A percentile compares a stretch with the other conserved stretches of the same genome.
Evolutionary conservation across 37 sponge, comb jelly and placozoan genomes (phyloP).

Genomic region (Tethya wilhelma): DNA sequence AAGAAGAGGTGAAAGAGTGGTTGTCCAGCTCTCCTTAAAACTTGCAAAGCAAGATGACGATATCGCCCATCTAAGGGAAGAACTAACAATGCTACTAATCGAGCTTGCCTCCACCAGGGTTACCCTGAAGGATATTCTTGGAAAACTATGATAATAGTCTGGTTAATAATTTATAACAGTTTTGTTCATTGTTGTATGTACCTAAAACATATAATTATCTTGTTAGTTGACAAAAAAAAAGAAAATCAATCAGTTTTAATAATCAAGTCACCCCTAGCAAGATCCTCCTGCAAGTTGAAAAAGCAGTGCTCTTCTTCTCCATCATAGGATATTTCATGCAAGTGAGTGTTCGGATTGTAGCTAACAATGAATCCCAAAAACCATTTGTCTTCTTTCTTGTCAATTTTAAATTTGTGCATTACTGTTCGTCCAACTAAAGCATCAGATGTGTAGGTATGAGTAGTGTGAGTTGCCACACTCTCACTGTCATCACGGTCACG

Average conservation of each 20-base stretch:
- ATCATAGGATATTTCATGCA: constrained; percentile 25
- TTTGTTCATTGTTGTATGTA: background rate
- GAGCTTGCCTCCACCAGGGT: no score
- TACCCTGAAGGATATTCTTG: no score
- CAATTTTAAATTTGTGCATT: constrained; percentile 36
- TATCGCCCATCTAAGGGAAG: no score
- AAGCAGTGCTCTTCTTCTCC: constrained; percentile 19
- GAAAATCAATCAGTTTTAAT: constrained; percentile 3
- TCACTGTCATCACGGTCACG: no score
- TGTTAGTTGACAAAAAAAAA: no score
- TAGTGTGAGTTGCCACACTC: background rate
- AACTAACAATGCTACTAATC: no score
- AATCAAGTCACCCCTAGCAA: constrained; percentile 18
- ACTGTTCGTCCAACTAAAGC: constrained; percentile 11
- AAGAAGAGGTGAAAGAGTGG: no score
- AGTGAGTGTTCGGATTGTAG: constrained; percentile 10
- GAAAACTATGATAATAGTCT: no score
- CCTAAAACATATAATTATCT: background rate
- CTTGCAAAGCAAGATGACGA: no score
- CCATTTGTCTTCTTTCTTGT: constrained; percentile 17
- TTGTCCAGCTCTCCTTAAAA: no score
- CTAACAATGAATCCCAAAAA: constrained; percentile 17
- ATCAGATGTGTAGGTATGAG: background rate
- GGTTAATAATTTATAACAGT: no score
- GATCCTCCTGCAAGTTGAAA: constrained; percentile 23